These are phyloP conservation scores for Desmodus rotundus DNA, from an alignment of 2,113 vertebrate species.

Conservation along the genomic window DNA sequence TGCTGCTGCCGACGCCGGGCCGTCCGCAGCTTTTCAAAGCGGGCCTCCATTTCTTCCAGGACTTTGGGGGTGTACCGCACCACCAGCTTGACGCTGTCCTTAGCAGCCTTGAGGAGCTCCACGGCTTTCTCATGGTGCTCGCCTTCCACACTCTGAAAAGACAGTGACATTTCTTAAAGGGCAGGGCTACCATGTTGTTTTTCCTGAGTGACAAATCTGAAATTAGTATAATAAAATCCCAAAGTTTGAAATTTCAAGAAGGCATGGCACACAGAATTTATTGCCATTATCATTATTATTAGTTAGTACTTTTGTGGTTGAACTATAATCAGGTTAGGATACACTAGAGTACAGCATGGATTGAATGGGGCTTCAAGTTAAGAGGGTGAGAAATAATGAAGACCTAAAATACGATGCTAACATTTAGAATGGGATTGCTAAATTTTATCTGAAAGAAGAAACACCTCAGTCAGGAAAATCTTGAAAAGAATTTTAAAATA, in stretches of 20 bases:
- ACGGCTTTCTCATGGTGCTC: constrained; percentile 98
- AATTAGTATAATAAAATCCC: neutral
- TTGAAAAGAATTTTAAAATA: neutral
- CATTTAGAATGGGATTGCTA: neutral
- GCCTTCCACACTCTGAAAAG: constrained; percentile 94
- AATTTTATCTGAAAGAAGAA: neutral
- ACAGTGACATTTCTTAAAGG: neutral
- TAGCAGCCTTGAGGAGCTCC: constrained; percentile 96
- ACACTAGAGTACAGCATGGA: neutral
- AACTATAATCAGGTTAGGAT: neutral
- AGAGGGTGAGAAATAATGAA: neutral
- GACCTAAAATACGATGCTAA: neutral
- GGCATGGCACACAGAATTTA: neutral
- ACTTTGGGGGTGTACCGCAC: constrained; percentile 99
- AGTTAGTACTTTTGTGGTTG: neutral
- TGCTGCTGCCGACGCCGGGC: constrained; percentile 97
- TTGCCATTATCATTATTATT: neutral
- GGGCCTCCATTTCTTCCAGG: constrained; percentile 99
- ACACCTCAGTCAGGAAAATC: neutral
- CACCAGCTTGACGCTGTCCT: constrained; percentile 97
- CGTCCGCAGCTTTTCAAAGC: constrained; percentile 97
- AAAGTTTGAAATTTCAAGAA: neutral
- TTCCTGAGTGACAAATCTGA: neutral
- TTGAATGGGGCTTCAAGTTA: neutral
- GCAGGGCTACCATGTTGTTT: neutral